Conservation (phyloP, 2,797 vertebrate species). For the Chelmon rostratus region DNA sequence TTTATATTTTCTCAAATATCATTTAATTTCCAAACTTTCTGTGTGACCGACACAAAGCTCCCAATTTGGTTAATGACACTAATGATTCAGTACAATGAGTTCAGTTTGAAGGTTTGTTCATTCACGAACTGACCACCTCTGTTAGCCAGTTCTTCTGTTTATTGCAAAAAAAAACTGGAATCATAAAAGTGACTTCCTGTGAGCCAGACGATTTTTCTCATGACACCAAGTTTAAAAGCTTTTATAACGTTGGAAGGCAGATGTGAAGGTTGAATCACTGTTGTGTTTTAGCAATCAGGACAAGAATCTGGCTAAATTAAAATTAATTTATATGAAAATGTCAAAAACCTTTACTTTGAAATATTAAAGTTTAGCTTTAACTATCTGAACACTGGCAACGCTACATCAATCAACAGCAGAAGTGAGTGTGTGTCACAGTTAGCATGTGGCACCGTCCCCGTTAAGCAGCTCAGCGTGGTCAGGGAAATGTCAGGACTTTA, state of each 20-base stretch:
- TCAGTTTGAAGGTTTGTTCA: neutral
- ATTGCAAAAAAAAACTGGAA: conserved; percentile 48
- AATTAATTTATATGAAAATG: conserved; percentile 26
- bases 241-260: conserved; percentile 35
- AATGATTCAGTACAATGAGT: neutral
- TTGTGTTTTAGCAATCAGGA: conserved; percentile 50
- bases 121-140: conserved; percentile 24
- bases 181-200: conserved; percentile 57
- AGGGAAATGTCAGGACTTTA: conserved; percentile 49
- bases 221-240: conserved; percentile 37
- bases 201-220: conserved; percentile 48
- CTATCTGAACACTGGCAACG: conserved; percentile 28
- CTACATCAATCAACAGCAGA: conserved; percentile 11
- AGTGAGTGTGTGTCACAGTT: conserved; percentile 27
- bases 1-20: no score
- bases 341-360: conserved; percentile 41
- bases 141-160: conserved; percentile 29
- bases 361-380: conserved; percentile 37
- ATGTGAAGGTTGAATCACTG: conserved; percentile 26
- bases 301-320: conserved; percentile 19
- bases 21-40: no score
- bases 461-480: conserved; percentile 22
- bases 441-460: conserved; percentile 34
- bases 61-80: no score
- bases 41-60: neutral